Evolutionary conservation across 2,888 invertebrate species (phyloP).

Genomic region (Meandrusa payeni): DNA sequence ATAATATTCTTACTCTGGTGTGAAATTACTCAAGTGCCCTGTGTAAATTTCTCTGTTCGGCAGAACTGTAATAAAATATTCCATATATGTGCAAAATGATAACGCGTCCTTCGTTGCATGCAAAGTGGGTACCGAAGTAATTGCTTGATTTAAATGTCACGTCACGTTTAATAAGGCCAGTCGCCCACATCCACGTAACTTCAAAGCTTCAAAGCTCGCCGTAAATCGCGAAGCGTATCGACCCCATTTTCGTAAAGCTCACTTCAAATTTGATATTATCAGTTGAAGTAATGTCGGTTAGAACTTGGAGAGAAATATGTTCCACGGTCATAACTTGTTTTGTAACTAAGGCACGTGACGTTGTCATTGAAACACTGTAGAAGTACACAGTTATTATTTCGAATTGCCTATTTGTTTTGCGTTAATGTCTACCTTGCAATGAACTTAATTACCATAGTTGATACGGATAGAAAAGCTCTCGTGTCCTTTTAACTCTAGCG

Average conservation of each 20-base stretch:
- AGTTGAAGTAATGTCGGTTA: slow-evolving; percentile 3
- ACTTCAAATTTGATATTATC: slow-evolving; percentile 9
- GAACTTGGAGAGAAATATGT: no score
- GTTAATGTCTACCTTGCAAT: no score
- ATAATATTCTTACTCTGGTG: no score
- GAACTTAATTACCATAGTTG: no score
- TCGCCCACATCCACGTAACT: slow-evolving; percentile 11
- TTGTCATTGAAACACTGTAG: no score
- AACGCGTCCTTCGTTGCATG: slow-evolving; percentile 2
- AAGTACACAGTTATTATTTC: no score
- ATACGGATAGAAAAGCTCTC: no score
- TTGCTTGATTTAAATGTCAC: slow-evolving; percentile 17
- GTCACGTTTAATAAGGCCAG: slow-evolving; percentile 19
- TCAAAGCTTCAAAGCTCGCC: slow-evolving; percentile 15
- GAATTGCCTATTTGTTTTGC: no score
- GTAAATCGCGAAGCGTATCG: slow-evolving; percentile 1
- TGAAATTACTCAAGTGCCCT: no score
- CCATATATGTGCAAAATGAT: slow-evolving; percentile 8
- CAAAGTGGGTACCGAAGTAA: slow-evolving; percentile 4
- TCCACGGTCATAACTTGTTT: no score
- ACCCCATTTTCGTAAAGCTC: slow-evolving; percentile 13
- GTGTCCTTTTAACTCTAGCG: no score
- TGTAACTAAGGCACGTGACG: no score
- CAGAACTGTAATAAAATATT: slow-evolving; percentile 5
- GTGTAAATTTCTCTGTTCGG: background rate